phyloP scores from a whole-genome alignment of 2,113 vertebrate species.

The Gila orcuttii region DNA sequence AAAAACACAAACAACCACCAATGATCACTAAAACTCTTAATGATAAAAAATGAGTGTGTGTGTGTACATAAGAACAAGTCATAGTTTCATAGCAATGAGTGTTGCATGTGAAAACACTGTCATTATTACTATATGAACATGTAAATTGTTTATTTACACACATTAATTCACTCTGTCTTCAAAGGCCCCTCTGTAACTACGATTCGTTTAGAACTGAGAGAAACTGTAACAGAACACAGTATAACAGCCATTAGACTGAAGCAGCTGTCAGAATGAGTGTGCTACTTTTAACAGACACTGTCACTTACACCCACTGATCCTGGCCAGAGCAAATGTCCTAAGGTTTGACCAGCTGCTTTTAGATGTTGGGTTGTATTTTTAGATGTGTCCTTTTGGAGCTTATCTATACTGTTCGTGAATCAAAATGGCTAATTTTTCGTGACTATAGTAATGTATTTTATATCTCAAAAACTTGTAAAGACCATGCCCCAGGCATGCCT shows the following conservation, averaged over 20 bases:
- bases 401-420: constrained; percentile 15
- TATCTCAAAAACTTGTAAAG: background rate
- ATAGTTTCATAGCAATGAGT: background rate
- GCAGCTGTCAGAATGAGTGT: constrained; percentile 1
- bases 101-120: background rate
- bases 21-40: background rate
- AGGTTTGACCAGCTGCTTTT: constrained; percentile 38
- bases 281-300: background rate
- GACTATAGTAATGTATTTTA: background rate
- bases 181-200: background rate
- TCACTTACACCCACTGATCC: background rate
- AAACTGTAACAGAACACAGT: background rate
- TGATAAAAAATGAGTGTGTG: background rate
- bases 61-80: background rate
- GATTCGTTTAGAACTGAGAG: background rate
- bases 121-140: background rate
- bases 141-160: background rate
- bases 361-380: constrained; percentile 71
- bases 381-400: constrained; percentile 62
- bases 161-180: background rate
- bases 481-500: background rate
- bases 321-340: background rate
- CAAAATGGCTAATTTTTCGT: background rate
- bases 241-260: background rate
- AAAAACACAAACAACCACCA: constrained; percentile 12